Evolutionary conservation across 2,888 invertebrate species (phyloP).

Genomic region (Drosophila colorata): DNA sequence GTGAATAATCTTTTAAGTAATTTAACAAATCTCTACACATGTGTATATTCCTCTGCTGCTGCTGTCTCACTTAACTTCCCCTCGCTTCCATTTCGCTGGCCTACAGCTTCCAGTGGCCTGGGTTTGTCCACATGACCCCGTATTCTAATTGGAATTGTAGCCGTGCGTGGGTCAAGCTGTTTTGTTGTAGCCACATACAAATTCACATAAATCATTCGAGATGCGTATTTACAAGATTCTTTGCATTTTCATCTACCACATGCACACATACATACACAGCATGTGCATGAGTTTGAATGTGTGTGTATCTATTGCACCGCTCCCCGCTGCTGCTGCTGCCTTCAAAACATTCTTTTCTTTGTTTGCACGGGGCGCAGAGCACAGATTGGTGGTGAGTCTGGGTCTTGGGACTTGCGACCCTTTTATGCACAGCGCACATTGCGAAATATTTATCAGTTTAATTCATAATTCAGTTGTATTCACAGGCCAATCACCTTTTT

Average conservation of each 20-base stretch:
- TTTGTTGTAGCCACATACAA: neutral
- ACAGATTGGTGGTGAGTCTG: slow-evolving; percentile 41
- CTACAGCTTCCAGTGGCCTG: slow-evolving; percentile 59
- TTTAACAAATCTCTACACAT: slow-evolving; percentile 6
- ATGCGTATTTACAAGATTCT: slow-evolving; percentile 1
- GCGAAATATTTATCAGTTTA: slow-evolving; percentile 18
- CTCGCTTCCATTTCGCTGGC: slow-evolving; percentile 1
- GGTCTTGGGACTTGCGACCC: slow-evolving; percentile 1
- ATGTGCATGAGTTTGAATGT: slow-evolving; percentile 28
- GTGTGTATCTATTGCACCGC: slow-evolving; percentile 56
- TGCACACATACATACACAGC: slow-evolving; percentile 10
- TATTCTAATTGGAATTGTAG: slow-evolving; percentile 48
- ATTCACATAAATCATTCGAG: slow-evolving; percentile 4
- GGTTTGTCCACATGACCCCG: slow-evolving; percentile 27
- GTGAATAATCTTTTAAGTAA: neutral
- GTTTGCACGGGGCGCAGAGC: slow-evolving; percentile 29
- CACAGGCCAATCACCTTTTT: slow-evolving; percentile 51
- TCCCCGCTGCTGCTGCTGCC: slow-evolving; percentile 30
- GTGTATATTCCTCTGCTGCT: neutral
- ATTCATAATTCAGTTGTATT: slow-evolving; percentile 33
- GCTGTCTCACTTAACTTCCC: neutral
- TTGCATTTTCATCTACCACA: neutral
- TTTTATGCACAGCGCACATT: slow-evolving; percentile 12
- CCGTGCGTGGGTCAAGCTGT: slow-evolving; percentile 50
- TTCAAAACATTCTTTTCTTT: slow-evolving; percentile 60